A percentile compares a stretch with the other conserved stretches of the same genome.
Conservation (phyloP, 2,888 invertebrate species). For the Lepidocyrtoides sp. region DNA sequence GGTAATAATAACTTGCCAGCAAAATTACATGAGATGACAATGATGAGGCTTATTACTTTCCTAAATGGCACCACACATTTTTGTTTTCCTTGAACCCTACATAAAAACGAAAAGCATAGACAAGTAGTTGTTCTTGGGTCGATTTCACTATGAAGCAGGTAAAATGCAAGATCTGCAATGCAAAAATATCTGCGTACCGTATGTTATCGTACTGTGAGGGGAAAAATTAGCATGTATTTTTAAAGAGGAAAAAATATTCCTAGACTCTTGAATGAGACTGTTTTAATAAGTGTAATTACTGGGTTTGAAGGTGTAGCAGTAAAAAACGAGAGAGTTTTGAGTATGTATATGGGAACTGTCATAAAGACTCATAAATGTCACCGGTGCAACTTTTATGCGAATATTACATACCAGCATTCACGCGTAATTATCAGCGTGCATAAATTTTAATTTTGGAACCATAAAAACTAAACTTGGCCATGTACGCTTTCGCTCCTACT, state of each 20-base stretch:
- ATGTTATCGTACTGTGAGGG: too few species aligned
- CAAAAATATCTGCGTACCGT: background rate
- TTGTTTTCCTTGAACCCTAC: background rate
- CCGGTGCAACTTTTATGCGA: constrained; percentile 71
- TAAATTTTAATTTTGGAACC: background rate
- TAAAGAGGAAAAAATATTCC: background rate
- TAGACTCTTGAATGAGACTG: constrained; percentile 6
- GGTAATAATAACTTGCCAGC: background rate
- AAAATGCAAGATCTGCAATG: background rate
- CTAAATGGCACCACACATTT: constrained; percentile 20
- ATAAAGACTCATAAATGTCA: constrained; percentile 69
- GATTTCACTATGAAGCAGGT: background rate
- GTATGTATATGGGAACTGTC: background rate
- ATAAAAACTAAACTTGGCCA: background rate
- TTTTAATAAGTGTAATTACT: constrained; percentile 64
- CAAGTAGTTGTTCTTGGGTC: background rate
- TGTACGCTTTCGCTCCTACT: too few species aligned
- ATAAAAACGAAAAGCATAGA: background rate
- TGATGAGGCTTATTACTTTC: constrained; percentile 19
- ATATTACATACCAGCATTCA: constrained; percentile 76
- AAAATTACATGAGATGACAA: constrained; percentile 17
- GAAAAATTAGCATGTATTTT: background rate
- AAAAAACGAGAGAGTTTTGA: constrained; percentile 17
- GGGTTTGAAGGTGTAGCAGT: constrained; percentile 36
- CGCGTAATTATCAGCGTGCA: constrained; percentile 65